Base-by-base conservation (phyloP, 1,140 invertebrate species). In the Theocolax elegans region DNA sequence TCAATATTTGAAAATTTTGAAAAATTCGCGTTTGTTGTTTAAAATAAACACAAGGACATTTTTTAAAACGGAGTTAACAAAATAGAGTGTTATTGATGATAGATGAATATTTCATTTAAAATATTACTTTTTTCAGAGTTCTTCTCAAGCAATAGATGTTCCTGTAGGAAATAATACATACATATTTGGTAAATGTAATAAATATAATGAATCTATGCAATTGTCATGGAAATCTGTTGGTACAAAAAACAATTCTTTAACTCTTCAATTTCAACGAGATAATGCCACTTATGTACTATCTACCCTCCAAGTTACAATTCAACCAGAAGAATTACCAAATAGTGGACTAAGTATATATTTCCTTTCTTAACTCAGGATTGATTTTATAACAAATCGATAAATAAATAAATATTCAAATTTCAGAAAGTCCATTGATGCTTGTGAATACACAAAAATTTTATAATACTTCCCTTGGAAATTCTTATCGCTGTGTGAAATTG, bases 401-500 rank as follows among this genome's bases (percentile, higher is more conserved):
- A 72, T 51, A 25, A n/a, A 54, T 56, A 46, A 67, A 31, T 54
- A 29, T 74, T 75, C 80, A 38, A 54, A 86, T 77, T 51, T 63
- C 72, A 78, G 88, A 87, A 66, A 71, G 76, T 56, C 77, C 86
- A 0, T 68, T 90, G 8, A 81, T 84, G 23, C 71, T 89, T 48
- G 77, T 84, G 48, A 85, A 90, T 72, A 75, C 77, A 17, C 56
- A 76, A 1, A 82, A 83, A 19, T 76, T 82, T 53, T 91, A 90
- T 76, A 79, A 76, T 48, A 89, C 87, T 15, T 87, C 88, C 3
- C 71, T 89, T 25, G 83, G 83, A 27, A 88, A 90, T 72, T 93
- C 92, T 0, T 94, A 93, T 80, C 89, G 89, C 60, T 93, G 92
- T 80, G 75, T 86, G 9, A 86, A 88, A 29, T 75, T 85, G 35